Evolutionary conservation across 2,888 invertebrate genomes (phyloP), one percentile per base, ranked within the genome.

Genomic region (Dryocosmus kuriphilus): DNA sequence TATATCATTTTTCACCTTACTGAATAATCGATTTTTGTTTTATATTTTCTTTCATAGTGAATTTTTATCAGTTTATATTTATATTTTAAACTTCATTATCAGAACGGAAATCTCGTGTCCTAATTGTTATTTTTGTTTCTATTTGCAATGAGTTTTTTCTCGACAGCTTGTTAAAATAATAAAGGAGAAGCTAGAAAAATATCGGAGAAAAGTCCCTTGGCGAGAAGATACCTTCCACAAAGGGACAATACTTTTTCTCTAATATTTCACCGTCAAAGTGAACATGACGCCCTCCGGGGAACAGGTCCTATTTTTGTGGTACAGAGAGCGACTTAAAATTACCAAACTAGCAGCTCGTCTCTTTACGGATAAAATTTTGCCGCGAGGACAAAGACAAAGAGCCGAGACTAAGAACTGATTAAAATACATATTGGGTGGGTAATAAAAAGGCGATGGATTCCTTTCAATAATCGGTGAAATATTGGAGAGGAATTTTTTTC

Each of bases 211-310:
- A 51, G n/a, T 27, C 46, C 51, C 71, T 51, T 71, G 46, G 51
- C n/a, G 51, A 27, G 30, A 71, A 71, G 51, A 71, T 71, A 71
- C 30, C 30, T 51, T 46, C n/a, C 32, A 71, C 71, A 71, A 71
- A 71, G 71, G 71, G 71, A 51, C 71, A 71, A 71, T 71, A 71
- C 71, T 71, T 71, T 51, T 71, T 71, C 71, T 51, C 71, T 71
- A 71, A 71, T 71, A 71, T 71, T 71, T 71, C 51, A 71, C 71
- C 71, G 71, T 71, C 71, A 71, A 51, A 71, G 71, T 51, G 71
- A 71, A 71, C 51, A 71, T 71, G 71, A 71, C 71, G 71, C 71
- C 71, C 51, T 51, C 71, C 22, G 51, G 71, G 71, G 71, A 71
- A 51, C 51, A n/a, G 32, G 71, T 71, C 71, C 51, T 71, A 71